Evolutionary conservation across 30 jellyfish, hydroid and myxozoan species (phyloP).

Genomic region (Mastigias papua): DNA sequence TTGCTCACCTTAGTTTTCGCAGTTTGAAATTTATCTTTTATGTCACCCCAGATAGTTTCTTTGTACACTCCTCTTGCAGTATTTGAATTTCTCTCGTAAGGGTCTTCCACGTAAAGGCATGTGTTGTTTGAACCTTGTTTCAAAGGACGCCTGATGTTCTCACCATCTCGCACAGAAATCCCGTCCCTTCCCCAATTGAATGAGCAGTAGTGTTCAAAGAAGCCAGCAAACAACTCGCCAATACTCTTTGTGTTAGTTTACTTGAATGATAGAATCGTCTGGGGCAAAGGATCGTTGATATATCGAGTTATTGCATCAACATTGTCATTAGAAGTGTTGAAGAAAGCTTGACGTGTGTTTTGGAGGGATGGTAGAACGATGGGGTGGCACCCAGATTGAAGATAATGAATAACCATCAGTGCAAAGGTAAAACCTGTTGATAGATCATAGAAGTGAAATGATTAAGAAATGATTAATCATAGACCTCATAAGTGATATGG

Average conservation of each 20-base stretch:
- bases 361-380: slow-evolving; percentile 62
- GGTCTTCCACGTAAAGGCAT: slow-evolving; percentile 61
- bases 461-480: too few relatives aligned
- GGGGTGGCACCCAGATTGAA: slow-evolving; percentile 56
- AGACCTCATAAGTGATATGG: too few relatives aligned
- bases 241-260: slow-evolving; percentile 34
- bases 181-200: slow-evolving; percentile 41
- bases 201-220: slow-evolving; percentile 37
- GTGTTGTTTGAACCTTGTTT: slow-evolving; percentile 49
- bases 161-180: slow-evolving; percentile 49
- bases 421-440: slow-evolving; percentile 47
- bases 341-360: slow-evolving; percentile 16
- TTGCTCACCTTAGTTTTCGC: slow-evolving; percentile 24
- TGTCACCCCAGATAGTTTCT: slow-evolving; percentile 13
- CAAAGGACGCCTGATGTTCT: slow-evolving; percentile 24
- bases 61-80: slow-evolving; percentile 41
- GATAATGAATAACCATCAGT: slow-evolving; percentile 57
- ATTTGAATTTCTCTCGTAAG: slow-evolving; percentile 10
- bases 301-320: not conserved
- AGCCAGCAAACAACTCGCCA: slow-evolving; percentile 50
- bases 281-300: slow-evolving; percentile 38
- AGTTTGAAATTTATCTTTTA: not conserved
- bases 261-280: slow-evolving; percentile 1
- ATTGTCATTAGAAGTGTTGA: not conserved
- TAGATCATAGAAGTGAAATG: not conserved